Evolutionary conservation across 2,797 vertebrate species (phyloP).

Genomic region (Sylvia borin): DNA sequence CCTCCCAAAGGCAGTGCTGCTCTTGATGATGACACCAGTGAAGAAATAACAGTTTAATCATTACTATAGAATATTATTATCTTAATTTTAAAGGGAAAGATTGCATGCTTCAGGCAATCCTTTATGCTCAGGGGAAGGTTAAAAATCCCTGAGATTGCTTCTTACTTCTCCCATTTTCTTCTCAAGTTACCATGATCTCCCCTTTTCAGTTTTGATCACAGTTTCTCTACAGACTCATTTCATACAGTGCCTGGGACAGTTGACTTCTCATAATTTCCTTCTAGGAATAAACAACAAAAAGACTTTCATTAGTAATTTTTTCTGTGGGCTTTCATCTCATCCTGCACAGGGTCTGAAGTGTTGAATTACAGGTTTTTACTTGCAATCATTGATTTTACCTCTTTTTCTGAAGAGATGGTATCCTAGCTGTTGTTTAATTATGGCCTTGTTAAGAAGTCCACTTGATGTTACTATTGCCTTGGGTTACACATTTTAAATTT

Average conservation of each 20-base stretch:
- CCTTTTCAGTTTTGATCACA: neutral
- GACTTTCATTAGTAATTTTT: neutral
- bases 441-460: neutral
- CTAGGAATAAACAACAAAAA: neutral
- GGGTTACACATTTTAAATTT: neutral
- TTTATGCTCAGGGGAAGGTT: neutral
- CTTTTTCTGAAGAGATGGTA: neutral
- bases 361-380: neutral
- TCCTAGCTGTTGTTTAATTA: neutral
- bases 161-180: neutral
- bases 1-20: neutral
- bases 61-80: neutral
- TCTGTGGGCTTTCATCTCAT: neutral
- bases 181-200: neutral
- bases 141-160: neutral
- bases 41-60: neutral
- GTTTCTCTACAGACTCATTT: neutral
- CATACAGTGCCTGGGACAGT: neutral
- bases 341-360: neutral
- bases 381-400: neutral
- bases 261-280: neutral
- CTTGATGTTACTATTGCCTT: neutral
- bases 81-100: neutral
- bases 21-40: neutral
- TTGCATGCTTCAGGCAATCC: neutral